Percentiles rank a stretch among this genome's conserved stretches.
phyloP scores from a whole-genome alignment of 2,888 invertebrate species.

The Caenorhabditis afra region DNA sequence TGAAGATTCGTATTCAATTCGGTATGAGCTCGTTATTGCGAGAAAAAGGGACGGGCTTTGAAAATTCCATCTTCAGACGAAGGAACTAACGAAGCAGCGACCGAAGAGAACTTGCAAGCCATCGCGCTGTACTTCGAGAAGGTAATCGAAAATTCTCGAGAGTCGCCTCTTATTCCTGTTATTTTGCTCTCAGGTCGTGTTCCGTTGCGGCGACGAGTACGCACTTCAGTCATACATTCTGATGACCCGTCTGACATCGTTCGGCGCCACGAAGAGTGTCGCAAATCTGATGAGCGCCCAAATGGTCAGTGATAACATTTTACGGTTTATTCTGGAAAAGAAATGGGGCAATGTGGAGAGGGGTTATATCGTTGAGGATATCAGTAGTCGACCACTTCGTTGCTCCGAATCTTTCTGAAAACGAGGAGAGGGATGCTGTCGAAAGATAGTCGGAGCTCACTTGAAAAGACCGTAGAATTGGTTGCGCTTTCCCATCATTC shows the following conservation, averaged over 20 bases:
- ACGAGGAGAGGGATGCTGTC: neutral
- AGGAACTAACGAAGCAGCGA: slow-evolving; percentile 43
- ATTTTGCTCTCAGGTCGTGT: slow-evolving; percentile 34
- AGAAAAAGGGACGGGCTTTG: neutral
- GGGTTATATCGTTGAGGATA: too few relatives aligned
- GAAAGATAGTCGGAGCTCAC: slow-evolving; percentile 31
- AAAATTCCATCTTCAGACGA: slow-evolving; percentile 40
- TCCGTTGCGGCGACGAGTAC: slow-evolving; percentile 44
- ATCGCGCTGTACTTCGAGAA: slow-evolving; percentile 50
- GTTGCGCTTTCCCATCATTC: slow-evolving; percentile 67
- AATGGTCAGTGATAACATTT: slow-evolving; percentile 64
- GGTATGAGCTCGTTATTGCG: slow-evolving; percentile 13
- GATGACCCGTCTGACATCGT: slow-evolving; percentile 57
- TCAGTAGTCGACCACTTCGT: slow-evolving; percentile 54
- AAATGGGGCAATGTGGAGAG: too few relatives aligned
- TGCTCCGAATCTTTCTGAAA: slow-evolving; percentile 58
- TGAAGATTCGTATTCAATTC: slow-evolving; percentile 45
- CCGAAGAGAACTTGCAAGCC: slow-evolving; percentile 36
- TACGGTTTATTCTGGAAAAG: slow-evolving; percentile 1
- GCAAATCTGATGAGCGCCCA: slow-evolving; percentile 70
- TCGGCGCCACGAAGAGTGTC: slow-evolving; percentile 63
- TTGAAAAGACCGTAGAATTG: slow-evolving; percentile 68
- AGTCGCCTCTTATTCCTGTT: neutral
- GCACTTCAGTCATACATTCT: slow-evolving; percentile 52
- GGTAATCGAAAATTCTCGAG: slow-evolving; percentile 21